These are phyloP conservation scores for Protonemura montana DNA, from an alignment of 2,888 invertebrate genomes.

Conservation along the genomic window DNA sequence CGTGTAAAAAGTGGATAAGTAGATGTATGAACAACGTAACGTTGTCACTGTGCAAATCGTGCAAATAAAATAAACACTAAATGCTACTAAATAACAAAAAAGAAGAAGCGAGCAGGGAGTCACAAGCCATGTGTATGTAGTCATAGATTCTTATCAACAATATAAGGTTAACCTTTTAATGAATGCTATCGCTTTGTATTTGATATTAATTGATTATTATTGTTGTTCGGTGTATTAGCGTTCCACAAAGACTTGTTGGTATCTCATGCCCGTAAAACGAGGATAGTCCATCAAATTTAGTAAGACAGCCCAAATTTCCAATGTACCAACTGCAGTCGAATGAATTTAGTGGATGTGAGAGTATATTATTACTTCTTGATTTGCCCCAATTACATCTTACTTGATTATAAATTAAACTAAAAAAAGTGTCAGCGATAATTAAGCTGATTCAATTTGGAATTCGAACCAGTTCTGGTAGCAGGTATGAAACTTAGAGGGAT, in stretches of 20 bases:
- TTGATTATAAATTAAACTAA: background rate
- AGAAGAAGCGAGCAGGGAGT: background rate
- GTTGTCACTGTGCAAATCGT: conserved; percentile 25
- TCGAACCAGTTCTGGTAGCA: background rate
- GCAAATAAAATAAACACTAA: conserved; percentile 24
- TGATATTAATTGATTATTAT: conserved; percentile 47
- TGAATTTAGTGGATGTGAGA: background rate
- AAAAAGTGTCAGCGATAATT: background rate
- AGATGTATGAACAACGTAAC: conserved; percentile 33
- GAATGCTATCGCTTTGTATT: conserved; percentile 44
- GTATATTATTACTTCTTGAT: background rate
- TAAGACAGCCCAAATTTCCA: background rate
- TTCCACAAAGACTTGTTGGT: conserved; percentile 43
- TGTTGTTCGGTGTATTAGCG: conserved; percentile 48
- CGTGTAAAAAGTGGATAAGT: conserved; percentile 33
- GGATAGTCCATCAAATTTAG: background rate
- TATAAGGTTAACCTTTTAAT: conserved; percentile 40
- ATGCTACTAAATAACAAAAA: conserved; percentile 14
- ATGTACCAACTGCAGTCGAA: background rate
- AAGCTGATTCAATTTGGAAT: background rate
- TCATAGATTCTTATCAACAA: conserved; percentile 37
- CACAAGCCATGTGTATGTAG: conserved; percentile 30
- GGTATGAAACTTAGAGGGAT: background rate
- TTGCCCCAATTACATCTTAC: background rate
- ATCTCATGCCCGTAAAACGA: background rate